Evolutionary conservation across 2,888 invertebrate genomes (phyloP).

Genomic region (Cryptocephalus moraei): DNA sequence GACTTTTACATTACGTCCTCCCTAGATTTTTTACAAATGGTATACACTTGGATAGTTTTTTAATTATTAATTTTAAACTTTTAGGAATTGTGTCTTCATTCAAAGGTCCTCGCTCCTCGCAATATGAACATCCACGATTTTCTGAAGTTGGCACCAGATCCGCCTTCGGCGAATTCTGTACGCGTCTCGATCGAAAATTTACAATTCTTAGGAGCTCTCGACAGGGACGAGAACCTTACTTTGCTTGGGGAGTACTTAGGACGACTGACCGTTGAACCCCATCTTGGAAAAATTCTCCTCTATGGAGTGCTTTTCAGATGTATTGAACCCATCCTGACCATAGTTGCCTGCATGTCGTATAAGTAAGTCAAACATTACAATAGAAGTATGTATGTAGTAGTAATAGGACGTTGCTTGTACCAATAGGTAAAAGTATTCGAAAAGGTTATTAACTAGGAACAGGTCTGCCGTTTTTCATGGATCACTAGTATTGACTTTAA

Average conservation of each 20-base stretch:
- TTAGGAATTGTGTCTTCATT: conserved; percentile 76
- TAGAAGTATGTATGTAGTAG: not conserved
- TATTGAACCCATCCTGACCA: conserved; percentile 82
- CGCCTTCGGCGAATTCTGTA: conserved; percentile 69
- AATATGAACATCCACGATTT: conserved; percentile 71
- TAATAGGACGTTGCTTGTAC: no score
- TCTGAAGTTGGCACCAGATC: conserved; percentile 68
- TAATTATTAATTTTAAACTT: no score
- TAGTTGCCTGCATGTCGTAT: conserved; percentile 76
- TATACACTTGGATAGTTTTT: no score
- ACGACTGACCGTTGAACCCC: conserved; percentile 88
- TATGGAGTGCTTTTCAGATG: conserved; percentile 86
- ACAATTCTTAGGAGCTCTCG: conserved; percentile 76
- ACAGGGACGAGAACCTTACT: conserved; percentile 77
- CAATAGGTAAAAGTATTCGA: no score
- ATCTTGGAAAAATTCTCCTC: conserved; percentile 83
- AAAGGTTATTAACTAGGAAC: no score
- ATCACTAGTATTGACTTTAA: no score
- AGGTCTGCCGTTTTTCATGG: no score
- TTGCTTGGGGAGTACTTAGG: conserved; percentile 79
- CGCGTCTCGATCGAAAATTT: conserved; percentile 60
- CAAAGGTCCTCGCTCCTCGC: conserved; percentile 68
- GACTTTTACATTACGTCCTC: not conserved
- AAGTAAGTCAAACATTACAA: conserved; percentile 38
- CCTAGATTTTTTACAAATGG: no score